These are phyloP conservation scores for Lepidothrix coronata DNA, from an alignment of 2,113 vertebrate species.

Conservation along the genomic window DNA sequence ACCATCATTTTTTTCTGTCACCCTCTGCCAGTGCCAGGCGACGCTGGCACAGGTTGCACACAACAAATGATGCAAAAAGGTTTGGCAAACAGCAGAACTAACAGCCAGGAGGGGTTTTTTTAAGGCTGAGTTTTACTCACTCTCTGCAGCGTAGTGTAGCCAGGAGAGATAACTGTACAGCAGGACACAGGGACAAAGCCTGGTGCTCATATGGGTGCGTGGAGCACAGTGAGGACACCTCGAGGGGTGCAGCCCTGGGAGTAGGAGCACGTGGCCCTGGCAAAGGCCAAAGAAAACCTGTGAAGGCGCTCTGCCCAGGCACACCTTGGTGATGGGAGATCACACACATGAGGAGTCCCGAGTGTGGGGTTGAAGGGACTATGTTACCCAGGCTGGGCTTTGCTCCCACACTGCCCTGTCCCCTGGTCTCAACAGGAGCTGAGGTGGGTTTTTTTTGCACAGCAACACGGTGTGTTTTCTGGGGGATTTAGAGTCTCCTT, in stretches of 20 bases:
- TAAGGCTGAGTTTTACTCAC: background rate
- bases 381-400: background rate
- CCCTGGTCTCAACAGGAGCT: background rate
- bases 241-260: background rate
- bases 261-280: accelerated
- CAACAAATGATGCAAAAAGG: background rate
- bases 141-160: background rate
- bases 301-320: background rate
- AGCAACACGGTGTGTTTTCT: background rate
- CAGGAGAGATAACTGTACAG: background rate
- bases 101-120: conserved; percentile 1
- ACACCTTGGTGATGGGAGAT: background rate
- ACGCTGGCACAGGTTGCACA: background rate
- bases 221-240: background rate
- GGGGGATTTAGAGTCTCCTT: background rate
- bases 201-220: accelerated
- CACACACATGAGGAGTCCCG: background rate
- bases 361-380: background rate
- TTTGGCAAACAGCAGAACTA: background rate
- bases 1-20: background rate
- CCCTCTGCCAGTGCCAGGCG: background rate
- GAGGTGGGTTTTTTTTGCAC: background rate
- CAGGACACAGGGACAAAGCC: background rate
- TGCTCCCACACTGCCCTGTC: background rate
- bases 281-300: background rate